Percentiles rank a stretch among this genome's conserved stretches.
phyloP scores from a whole-genome alignment of 2,797 vertebrate genomes.

The Chiloscyllium punctatum region DNA sequence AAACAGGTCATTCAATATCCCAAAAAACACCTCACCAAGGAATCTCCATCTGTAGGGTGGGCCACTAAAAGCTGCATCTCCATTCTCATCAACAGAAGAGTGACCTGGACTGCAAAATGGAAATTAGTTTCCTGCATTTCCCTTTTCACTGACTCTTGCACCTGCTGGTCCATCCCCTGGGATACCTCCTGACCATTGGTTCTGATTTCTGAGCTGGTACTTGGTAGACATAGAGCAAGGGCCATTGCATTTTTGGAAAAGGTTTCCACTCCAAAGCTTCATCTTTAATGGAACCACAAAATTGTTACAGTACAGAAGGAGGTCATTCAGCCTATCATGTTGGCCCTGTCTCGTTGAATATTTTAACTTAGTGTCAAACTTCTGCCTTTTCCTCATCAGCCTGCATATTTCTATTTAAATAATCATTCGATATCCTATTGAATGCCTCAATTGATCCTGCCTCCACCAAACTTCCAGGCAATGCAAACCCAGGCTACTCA shows the following conservation, averaged over 20 bases:
- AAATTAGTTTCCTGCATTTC: not conserved
- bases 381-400: too few relatives aligned
- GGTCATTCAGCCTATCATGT: too few relatives aligned
- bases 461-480: too few relatives aligned
- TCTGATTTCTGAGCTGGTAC: not conserved
- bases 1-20: not conserved
- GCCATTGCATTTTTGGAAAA: not conserved
- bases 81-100: not conserved
- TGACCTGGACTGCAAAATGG: not conserved
- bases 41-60: not conserved
- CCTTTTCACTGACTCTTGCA: not conserved
- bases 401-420: too few relatives aligned
- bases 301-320: too few relatives aligned
- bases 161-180: not conserved
- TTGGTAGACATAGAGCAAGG: not conserved
- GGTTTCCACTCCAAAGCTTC: not conserved
- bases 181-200: too few relatives aligned
- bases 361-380: too few relatives aligned
- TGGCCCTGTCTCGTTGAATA: too few relatives aligned
- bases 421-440: too few relatives aligned
- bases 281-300: too few relatives aligned
- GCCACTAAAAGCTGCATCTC: not conserved
- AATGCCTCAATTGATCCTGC: too few relatives aligned
- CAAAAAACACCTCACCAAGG: not conserved
- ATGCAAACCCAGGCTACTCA: too few relatives aligned